Evolutionary conservation across 2,797 vertebrate species (phyloP).

Genomic region (Erethizon dorsatum): DNA sequence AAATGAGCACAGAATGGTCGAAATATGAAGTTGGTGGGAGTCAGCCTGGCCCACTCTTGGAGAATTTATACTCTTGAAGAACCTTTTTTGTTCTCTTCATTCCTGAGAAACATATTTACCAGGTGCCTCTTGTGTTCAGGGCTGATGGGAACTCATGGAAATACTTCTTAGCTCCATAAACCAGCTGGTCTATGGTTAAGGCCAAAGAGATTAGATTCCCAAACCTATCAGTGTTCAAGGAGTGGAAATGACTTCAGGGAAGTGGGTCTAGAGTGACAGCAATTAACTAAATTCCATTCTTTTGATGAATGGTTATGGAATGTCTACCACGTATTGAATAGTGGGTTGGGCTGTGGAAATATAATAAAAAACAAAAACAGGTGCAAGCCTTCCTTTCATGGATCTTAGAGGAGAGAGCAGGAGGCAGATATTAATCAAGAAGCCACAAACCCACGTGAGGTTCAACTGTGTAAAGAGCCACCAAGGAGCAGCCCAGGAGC

Average conservation of each 20-base stretch:
- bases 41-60: background rate
- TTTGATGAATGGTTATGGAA: slow-evolving; percentile 35
- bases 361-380: slow-evolving; percentile 16
- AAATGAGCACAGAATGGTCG: background rate
- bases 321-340: background rate
- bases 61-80: background rate
- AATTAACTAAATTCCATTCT: background rate
- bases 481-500: background rate
- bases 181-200: background rate
- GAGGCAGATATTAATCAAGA: background rate
- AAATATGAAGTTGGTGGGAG: background rate
- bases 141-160: background rate
- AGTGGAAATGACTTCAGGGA: background rate
- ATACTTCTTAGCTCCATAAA: background rate
- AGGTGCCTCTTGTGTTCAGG: background rate
- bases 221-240: background rate
- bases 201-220: background rate
- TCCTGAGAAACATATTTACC: background rate
- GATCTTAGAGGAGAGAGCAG: background rate
- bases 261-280: background rate
- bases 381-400: background rate
- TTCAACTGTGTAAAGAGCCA: background rate
- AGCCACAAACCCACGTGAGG: background rate
- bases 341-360: slow-evolving; percentile 31
- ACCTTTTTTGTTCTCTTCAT: background rate